Conservation (phyloP, 1,140 invertebrate genomes). For the Danaus plexippus region DNA sequence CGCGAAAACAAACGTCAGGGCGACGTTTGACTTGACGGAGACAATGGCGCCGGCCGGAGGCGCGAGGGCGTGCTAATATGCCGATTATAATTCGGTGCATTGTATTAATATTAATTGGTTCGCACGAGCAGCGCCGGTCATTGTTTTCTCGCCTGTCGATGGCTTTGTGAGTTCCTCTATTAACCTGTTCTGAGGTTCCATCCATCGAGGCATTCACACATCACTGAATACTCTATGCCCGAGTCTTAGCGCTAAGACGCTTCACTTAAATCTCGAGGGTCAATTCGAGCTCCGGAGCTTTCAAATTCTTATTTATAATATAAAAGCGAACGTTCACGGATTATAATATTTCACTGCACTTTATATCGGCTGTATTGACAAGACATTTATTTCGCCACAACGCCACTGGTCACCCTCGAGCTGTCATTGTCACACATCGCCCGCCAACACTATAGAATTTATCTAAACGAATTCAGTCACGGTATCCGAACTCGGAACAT, state of each 20-base stretch:
- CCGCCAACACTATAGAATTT: conserved; percentile 11
- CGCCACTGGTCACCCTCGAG: conserved; percentile 9
- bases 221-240: not conserved
- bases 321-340: too few relatives aligned
- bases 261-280: too few relatives aligned
- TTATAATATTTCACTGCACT: too few relatives aligned
- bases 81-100: conserved; percentile 45
- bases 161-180: conserved; percentile 24
- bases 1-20: conserved; percentile 64
- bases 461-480: conserved; percentile 3
- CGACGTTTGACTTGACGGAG: conserved; percentile 37
- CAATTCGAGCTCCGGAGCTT: too few relatives aligned
- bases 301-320: too few relatives aligned
- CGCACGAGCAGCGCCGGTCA: conserved; percentile 27
- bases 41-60: conserved; percentile 40
- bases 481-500: too few relatives aligned
- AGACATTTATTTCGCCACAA: not conserved
- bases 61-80: conserved; percentile 37
- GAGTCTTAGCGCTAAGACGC: not conserved
- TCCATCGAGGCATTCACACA: not conserved
- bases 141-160: conserved; percentile 25
- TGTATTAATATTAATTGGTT: conserved; percentile 52
- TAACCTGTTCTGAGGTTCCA: conserved; percentile 18
- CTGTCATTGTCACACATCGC: conserved; percentile 14
- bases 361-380: too few relatives aligned